Conservation (phyloP, 2,113 vertebrate genomes). For the Melanostigma gelatinosum region DNA sequence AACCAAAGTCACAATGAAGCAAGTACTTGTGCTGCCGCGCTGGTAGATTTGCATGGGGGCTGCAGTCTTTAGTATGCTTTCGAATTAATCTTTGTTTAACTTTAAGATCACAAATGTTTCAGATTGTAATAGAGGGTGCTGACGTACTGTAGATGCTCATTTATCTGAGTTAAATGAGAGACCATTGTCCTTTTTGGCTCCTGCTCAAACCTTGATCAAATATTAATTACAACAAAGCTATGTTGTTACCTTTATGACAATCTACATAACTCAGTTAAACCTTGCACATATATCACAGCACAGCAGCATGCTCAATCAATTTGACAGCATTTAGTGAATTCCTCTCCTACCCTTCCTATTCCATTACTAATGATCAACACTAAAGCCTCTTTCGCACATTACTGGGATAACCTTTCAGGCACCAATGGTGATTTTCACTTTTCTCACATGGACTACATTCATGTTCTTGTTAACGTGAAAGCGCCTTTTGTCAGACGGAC, state of each 20-base stretch:
- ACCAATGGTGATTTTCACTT: not conserved
- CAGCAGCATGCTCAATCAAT: conserved; percentile 27
- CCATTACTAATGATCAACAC: conserved; percentile 56
- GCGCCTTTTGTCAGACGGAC: not conserved
- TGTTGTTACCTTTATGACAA: conserved; percentile 19
- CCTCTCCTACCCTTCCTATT: conserved; percentile 8
- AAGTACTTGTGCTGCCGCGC: not conserved
- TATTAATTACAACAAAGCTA: conserved; percentile 7
- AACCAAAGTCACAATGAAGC: not conserved
- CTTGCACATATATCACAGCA: conserved; percentile 20
- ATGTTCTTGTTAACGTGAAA: not conserved
- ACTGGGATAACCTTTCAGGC: not conserved
- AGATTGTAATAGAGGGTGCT: not conserved
- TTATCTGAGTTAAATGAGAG: not conserved
- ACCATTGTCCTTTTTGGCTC: not conserved
- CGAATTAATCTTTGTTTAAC: not conserved
- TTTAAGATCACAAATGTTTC: not conserved
- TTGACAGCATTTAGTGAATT: conserved; percentile 38
- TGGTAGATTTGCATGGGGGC: not conserved
- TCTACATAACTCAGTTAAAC: conserved; percentile 16
- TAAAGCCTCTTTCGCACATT: not conserved
- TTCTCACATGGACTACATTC: not conserved
- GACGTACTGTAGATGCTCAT: not conserved
- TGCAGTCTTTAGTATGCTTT: not conserved
- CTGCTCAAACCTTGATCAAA: conserved; percentile 1